Conservation (phyloP, 2,888 invertebrate genomes). For the Neocrepidodera transversa region DNA sequence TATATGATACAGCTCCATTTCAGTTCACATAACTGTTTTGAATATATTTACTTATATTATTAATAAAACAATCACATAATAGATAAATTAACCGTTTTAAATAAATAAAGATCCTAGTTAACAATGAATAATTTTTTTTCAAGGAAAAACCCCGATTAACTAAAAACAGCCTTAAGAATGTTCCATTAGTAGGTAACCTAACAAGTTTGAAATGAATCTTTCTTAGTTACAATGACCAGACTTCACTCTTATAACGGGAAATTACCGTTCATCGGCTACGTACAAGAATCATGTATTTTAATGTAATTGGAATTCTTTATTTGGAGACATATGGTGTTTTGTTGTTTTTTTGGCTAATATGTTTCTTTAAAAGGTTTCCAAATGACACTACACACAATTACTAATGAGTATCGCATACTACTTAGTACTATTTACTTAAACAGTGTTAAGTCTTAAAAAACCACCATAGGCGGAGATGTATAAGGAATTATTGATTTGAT, state of each 20-base stretch:
- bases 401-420: not conserved
- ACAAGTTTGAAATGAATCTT: slow-evolving; percentile 13
- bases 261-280: slow-evolving; percentile 17
- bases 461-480: not conserved
- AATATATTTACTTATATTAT: too few species aligned
- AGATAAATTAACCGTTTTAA: too few species aligned
- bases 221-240: slow-evolving; percentile 19
- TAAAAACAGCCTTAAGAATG: too few species aligned
- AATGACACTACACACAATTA: not conserved
- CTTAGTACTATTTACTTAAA: not conserved
- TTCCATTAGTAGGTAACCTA: slow-evolving; percentile 10
- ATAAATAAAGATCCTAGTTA: too few species aligned
- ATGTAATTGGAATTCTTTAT: slow-evolving; percentile 20
- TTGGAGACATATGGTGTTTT: slow-evolving; percentile 19
- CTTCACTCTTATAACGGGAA: slow-evolving; percentile 22
- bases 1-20: too few species aligned
- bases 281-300: slow-evolving; percentile 14
- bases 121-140: too few species aligned
- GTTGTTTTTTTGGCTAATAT: not conserved
- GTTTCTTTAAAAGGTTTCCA: not conserved
- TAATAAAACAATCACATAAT: too few species aligned
- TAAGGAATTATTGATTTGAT: too few species aligned
- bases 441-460: not conserved
- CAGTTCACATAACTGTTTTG: too few species aligned
- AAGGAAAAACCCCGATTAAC: too few species aligned